A percentile compares a stretch with the other conserved stretches of the same genome.
phyloP scores from a whole-genome alignment of 2,797 vertebrate species.

The Eulemur rubriventer region DNA sequence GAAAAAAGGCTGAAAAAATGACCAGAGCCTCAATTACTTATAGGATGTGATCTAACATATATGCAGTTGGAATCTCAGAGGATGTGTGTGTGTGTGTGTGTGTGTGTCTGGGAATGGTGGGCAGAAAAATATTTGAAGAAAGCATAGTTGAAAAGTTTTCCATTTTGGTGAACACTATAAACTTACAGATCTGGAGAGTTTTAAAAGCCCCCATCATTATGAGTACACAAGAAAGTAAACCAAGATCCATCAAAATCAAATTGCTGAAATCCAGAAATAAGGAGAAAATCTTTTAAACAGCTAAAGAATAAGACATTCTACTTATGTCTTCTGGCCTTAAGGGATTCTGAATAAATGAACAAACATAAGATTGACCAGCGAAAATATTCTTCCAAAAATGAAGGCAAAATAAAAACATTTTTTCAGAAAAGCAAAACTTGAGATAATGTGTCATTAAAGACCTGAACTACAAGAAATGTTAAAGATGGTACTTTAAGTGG shows the following conservation, averaged over 20 bases:
- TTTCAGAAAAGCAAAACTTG: background rate
- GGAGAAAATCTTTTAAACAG: background rate
- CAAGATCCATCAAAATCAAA: background rate
- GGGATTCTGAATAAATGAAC: background rate
- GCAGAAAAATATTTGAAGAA: background rate
- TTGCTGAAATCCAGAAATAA: background rate
- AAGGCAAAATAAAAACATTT: background rate
- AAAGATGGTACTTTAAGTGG: background rate
- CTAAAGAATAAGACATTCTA: background rate
- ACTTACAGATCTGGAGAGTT: background rate
- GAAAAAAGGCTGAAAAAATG: background rate
- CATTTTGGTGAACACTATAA: background rate
- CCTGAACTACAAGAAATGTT: background rate
- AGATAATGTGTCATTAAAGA: background rate
- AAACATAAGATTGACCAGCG: background rate
- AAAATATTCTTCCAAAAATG: slow-evolving; percentile 1
- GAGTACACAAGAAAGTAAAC: background rate
- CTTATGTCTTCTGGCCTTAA: background rate
- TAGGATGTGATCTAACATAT: background rate
- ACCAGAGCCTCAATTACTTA: background rate
- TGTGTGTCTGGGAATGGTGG: background rate
- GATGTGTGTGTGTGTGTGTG: no score
- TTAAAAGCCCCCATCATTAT: background rate
- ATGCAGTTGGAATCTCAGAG: background rate
- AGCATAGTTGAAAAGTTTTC: background rate